Evolutionary conservation across 2,888 invertebrate species (phyloP).

Genomic region (Spilarctia lutea): DNA sequence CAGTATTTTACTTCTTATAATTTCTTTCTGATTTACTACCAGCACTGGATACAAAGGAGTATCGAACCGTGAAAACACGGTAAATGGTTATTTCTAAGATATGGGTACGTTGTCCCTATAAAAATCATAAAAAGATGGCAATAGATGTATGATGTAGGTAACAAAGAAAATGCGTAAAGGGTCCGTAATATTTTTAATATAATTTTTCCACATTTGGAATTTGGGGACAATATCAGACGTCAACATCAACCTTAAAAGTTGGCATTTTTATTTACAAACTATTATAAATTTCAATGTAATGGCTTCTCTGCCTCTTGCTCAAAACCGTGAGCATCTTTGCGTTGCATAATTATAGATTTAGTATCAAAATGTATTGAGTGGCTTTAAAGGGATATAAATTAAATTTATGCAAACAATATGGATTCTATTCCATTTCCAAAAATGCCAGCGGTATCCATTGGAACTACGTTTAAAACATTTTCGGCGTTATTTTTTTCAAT

Average conservation of each 20-base stretch:
- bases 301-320: neutral
- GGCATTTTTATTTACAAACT: no score
- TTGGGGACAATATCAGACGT: neutral
- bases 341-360: no score
- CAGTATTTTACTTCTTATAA: slow-evolving; percentile 54
- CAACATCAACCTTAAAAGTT: no score
- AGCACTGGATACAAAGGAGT: slow-evolving; percentile 50
- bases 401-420: neutral
- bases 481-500: neutral
- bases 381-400: no score
- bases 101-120: slow-evolving; percentile 27
- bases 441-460: neutral
- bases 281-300: no score
- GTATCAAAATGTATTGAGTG: no score
- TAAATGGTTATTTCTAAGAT: slow-evolving; percentile 51
- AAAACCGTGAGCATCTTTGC: neutral
- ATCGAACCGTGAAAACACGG: slow-evolving; percentile 60
- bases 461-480: neutral
- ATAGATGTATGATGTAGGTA: neutral
- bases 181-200: neutral
- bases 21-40: slow-evolving; percentile 59
- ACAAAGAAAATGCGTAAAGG: neutral
- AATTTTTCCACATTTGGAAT: neutral
- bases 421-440: neutral
- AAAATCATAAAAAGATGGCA: slow-evolving; percentile 8